Percentiles rank a stretch among this genome's conserved stretches.
phyloP scores from a whole-genome alignment of 1,140 invertebrate genomes.

The Zaprionus tsacasi region DNA sequence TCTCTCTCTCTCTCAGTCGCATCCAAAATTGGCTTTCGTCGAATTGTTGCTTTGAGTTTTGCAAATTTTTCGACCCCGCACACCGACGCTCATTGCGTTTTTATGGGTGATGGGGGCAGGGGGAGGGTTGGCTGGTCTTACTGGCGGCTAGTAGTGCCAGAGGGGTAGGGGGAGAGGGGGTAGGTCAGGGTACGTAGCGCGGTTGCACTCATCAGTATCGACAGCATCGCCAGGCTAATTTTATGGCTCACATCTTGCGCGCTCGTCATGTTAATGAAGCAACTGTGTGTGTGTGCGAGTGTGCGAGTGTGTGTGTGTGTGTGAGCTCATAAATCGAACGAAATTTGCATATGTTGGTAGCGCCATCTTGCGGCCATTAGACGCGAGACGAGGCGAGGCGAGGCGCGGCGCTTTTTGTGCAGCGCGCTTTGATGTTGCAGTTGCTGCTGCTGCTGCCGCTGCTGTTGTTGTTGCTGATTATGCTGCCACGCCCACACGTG shows the following conservation, averaged over 20 bases:
- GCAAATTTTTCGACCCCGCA: slow-evolving; percentile 75
- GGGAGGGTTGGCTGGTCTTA: background rate
- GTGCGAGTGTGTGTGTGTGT: slow-evolving; percentile 2
- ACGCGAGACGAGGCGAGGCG: slow-evolving; percentile 10
- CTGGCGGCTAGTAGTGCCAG: background rate
- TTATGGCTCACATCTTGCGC: slow-evolving; percentile 78
- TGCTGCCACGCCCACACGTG: slow-evolving; percentile 53
- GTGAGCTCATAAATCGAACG: slow-evolving; percentile 68
- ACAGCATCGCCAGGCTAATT: slow-evolving; percentile 67
- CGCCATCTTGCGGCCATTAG: slow-evolving; percentile 75
- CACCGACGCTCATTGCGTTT: slow-evolving; percentile 54
- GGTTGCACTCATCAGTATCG: slow-evolving; percentile 72
- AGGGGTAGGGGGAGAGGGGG: background rate
- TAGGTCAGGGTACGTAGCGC: background rate
- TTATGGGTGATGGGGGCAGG: slow-evolving; percentile 38
- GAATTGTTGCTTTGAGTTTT: slow-evolving; percentile 83
- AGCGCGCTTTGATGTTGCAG: slow-evolving; percentile 34
- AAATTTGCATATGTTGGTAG: slow-evolving; percentile 75
- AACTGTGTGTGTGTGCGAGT: slow-evolving; percentile 16
- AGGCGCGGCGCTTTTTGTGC: slow-evolving; percentile 44
- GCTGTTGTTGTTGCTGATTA: slow-evolving; percentile 55
- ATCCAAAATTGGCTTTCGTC: slow-evolving; percentile 78
- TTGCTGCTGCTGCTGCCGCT: slow-evolving; percentile 22
- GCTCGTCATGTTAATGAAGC: slow-evolving; percentile 77
- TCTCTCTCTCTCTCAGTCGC: slow-evolving; percentile 44